phyloP scores from a whole-genome alignment of 23 tunicate species.

The Halocynthia roretzi region DNA sequence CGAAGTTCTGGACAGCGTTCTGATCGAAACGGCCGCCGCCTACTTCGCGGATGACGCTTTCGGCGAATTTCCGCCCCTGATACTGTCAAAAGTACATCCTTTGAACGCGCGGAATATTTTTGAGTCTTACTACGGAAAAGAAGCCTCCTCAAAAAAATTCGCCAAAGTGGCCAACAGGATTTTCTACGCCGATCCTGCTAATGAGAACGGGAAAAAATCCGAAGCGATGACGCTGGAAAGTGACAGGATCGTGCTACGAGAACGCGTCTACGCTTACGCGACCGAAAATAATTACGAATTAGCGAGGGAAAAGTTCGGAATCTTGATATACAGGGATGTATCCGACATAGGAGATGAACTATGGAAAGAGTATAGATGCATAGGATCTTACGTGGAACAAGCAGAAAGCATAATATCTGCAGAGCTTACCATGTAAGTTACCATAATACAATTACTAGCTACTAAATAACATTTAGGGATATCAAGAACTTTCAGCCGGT shows the following conservation, averaged over 20 bases:
- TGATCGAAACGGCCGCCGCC: constrained; percentile 19
- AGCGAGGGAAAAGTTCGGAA: constrained; percentile 39
- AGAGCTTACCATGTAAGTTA: constrained; percentile 32
- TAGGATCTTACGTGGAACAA: not conserved
- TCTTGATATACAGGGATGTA: constrained; percentile 31
- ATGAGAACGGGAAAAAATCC: not conserved
- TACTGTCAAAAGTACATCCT: constrained; percentile 16
- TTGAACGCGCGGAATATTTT: constrained; percentile 21
- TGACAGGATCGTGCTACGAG: constrained; percentile 27
- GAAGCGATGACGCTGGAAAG: not conserved
- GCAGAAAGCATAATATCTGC: constrained; percentile 17
- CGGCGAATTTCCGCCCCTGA: not conserved
- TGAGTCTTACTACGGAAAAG: constrained; percentile 21
- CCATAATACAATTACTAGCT: too few species aligned
- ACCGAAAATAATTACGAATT: constrained; percentile 25
- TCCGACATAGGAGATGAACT: not conserved
- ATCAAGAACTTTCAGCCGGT: too few species aligned
- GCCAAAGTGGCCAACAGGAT: constrained; percentile 4
- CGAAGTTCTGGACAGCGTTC: constrained; percentile 4
- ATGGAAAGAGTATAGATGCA: constrained; percentile 27
- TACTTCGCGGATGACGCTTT: constrained; percentile 49
- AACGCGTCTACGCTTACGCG: constrained; percentile 26
- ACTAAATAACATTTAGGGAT: too few species aligned
- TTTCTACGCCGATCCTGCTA: constrained; percentile 36
- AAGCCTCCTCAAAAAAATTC: constrained; percentile 31